Evolutionary conservation across 2,113 vertebrate species (phyloP), one percentile per base, ranked within the genome.

Genomic region (Tinamus guttatus): DNA sequence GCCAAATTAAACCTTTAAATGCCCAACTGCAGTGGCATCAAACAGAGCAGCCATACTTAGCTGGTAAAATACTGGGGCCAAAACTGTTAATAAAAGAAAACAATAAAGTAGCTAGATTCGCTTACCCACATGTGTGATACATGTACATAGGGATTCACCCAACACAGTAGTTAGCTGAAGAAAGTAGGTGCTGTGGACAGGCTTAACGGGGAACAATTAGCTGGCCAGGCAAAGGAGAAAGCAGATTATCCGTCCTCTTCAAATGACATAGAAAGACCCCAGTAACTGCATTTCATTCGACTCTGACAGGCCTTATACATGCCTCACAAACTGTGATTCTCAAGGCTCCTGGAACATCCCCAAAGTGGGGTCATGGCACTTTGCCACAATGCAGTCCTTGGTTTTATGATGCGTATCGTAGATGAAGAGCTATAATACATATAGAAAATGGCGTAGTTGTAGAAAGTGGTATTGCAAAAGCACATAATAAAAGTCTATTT

Each of bases 341-440:
- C 2, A 2, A 62, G 69, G 83, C 62, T 92, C 74, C 94, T 96
- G 95, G 95, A 96, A 94, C 83, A 82, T 90, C 92, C 93, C 93
- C 95, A 96, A 96, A 96, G 94, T 96, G 96, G 95, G 88, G 96
- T 96, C 93, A 95, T 97, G 95, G 95, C 95, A 73, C 84, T 93
- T 95, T 90, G 96, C 95, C 95, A 97, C 81, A 59, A 76, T 41
- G 47, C 90, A 95, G 88, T 94, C 92, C 74, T 96, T 80, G 49
- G 80, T 96, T 97, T 96, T 96, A 96, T 93, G 85, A 74, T 87
- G 77, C 19, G 0, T 76, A 88, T 89, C 16, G 0, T 93, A 84
- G 92, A 82, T 41, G 40, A 41, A 67, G 38, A 56, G 63, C 81
- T 93, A 28, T 89, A 85, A 79, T 81, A 63, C 90, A 17, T 92